A percentile compares a stretch with the other conserved stretches of the same genome.
Evolutionary conservation across 2,888 invertebrate species (phyloP).

Genomic region (Mycalesis mineus): DNA sequence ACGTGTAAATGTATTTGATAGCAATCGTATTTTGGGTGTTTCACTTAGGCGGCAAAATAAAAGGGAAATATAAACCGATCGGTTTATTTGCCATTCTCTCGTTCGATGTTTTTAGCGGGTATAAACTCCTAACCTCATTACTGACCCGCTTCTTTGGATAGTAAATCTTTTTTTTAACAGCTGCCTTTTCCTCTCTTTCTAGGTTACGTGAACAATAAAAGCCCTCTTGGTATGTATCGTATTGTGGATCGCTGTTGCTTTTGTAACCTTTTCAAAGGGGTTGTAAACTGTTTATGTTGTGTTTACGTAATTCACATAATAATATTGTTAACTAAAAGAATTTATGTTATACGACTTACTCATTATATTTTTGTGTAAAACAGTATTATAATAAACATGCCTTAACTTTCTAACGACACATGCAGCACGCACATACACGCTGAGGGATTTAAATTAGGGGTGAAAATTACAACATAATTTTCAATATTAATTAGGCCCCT

Average conservation of each 20-base stretch:
- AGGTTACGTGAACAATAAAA: slow-evolving; percentile 15
- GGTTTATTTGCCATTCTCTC: slow-evolving; percentile 24
- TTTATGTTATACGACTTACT: not conserved
- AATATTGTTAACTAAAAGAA: not conserved
- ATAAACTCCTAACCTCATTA: slow-evolving; percentile 29
- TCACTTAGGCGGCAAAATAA: slow-evolving; percentile 22
- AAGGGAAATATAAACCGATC: slow-evolving; percentile 25
- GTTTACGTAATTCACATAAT: not conserved
- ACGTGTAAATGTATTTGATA: too few relatives aligned
- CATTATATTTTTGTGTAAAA: not conserved
- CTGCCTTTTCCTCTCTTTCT: slow-evolving; percentile 22
- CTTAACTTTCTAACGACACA: not conserved
- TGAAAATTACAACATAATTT: not conserved
- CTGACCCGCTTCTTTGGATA: slow-evolving; percentile 23
- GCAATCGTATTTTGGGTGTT: slow-evolving; percentile 17
- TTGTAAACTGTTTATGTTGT: slow-evolving; percentile 1
- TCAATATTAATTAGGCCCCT: not conserved
- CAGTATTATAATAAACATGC: not conserved
- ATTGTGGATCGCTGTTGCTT: slow-evolving; percentile 3
- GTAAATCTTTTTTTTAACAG: slow-evolving; percentile 26
- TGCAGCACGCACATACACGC: slow-evolving; percentile 1
- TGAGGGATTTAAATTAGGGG: not conserved
- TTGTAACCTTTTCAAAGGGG: not conserved
- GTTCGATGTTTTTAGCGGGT: slow-evolving; percentile 24
- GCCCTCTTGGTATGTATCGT: not conserved